Conservation (phyloP, 2,888 invertebrate species). For the Limnephilus lunatus region DNA sequence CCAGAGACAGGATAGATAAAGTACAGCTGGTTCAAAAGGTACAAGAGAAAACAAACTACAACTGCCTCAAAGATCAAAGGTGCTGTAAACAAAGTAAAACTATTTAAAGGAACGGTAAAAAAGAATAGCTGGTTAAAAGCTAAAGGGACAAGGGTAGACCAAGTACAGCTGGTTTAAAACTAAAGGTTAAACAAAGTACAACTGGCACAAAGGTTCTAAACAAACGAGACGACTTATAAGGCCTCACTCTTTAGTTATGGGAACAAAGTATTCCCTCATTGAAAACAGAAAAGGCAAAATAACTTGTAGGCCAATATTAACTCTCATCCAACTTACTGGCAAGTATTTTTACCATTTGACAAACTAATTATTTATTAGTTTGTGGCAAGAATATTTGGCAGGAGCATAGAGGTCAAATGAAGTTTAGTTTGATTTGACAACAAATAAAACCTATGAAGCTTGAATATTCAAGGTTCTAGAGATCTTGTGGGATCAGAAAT, state of each 20-base stretch:
- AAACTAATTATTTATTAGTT: not conserved
- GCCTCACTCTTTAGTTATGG: not conserved
- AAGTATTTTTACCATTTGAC: not conserved
- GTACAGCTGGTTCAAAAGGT: too few species aligned
- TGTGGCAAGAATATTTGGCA: not conserved
- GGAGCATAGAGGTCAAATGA: not conserved
- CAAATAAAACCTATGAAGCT: constrained; percentile 39
- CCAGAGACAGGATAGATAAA: too few species aligned
- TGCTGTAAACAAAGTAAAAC: too few species aligned
- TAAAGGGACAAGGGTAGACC: too few species aligned
- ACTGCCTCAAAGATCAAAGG: not conserved
- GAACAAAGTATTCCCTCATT: not conserved
- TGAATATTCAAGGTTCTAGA: constrained; percentile 29
- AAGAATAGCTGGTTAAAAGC: not conserved
- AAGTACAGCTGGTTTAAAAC: too few species aligned
- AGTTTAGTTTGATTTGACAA: not conserved
- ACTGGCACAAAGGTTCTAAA: not conserved
- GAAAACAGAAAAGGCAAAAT: not conserved
- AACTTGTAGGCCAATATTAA: constrained; percentile 40
- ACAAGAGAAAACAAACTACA: not conserved
- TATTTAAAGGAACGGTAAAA: too few species aligned
- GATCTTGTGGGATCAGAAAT: constrained; percentile 29
- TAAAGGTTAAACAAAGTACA: not conserved
- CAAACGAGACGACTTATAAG: not conserved
- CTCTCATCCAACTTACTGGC: not conserved